A percentile compares a stretch with the other conserved stretches of the same genome.
phyloP scores from a whole-genome alignment of 2,888 invertebrate genomes.

The Drosophila mimica region DNA sequence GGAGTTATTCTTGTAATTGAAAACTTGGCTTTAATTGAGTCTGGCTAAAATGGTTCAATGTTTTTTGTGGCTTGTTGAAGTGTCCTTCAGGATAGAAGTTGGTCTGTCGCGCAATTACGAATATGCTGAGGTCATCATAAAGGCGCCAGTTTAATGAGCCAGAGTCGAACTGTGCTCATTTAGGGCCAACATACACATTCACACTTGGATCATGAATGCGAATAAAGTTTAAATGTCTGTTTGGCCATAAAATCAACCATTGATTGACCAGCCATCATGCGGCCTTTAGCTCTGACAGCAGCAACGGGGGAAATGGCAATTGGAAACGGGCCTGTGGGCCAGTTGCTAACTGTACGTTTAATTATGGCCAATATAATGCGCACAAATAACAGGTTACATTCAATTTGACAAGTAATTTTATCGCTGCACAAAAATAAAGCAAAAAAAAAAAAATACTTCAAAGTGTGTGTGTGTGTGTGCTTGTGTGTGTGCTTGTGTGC shows the following conservation, averaged over 20 bases:
- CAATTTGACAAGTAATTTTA: conserved; percentile 79
- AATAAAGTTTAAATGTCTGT: conserved; percentile 60
- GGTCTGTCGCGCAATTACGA: conserved; percentile 2
- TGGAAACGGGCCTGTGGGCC: conserved; percentile 12
- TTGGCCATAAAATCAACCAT: conserved; percentile 68
- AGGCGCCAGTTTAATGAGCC: conserved; percentile 66
- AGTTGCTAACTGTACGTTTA: conserved; percentile 54
- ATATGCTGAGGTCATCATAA: conserved; percentile 63
- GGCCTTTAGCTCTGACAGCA: conserved; percentile 32
- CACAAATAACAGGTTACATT: conserved; percentile 78
- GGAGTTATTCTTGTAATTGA: conserved; percentile 21
- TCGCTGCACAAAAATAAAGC: conserved; percentile 33
- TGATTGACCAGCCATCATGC: conserved; percentile 72
- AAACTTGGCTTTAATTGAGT: conserved; percentile 10
- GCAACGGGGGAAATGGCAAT: conserved; percentile 2
- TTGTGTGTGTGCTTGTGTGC: conserved; percentile 4
- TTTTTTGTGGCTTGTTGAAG: conserved; percentile 16
- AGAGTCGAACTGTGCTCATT: conserved; percentile 30
- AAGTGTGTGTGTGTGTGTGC: conserved; percentile 16
- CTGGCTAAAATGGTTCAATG: conserved; percentile 8
- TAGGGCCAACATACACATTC: conserved; percentile 14
- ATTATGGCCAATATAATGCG: conserved; percentile 72
- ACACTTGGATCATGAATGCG: conserved; percentile 35
- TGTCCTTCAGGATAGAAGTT: conserved; percentile 1
- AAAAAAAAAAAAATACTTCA: conserved; percentile 59